phyloP scores from a whole-genome alignment of 1,140 invertebrate genomes.

The Dinoponera quadriceps region DNA sequence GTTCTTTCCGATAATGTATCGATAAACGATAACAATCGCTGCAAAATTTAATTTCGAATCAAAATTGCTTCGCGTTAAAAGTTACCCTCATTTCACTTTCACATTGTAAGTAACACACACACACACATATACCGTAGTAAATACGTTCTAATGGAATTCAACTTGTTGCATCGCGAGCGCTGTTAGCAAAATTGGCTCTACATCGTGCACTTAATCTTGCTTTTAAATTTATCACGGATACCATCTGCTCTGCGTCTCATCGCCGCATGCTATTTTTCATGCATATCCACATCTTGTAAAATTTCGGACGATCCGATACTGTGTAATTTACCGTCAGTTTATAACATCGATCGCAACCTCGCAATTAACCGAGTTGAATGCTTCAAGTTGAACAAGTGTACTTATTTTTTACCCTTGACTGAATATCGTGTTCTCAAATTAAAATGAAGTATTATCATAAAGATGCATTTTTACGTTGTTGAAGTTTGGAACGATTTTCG shows the following conservation, averaged over 20 bases:
- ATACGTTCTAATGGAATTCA: neutral
- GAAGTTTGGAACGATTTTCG: no score
- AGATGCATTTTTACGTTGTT: neutral
- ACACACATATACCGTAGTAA: neutral
- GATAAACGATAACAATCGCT: no score
- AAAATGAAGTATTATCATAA: no score
- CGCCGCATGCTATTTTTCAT: neutral
- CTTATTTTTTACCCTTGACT: neutral
- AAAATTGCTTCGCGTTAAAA: neutral
- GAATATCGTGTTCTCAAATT: no score
- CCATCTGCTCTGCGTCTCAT: neutral
- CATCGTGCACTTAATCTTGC: neutral
- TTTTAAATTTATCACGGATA: conserved; percentile 4
- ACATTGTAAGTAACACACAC: neutral
- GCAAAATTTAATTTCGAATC: neutral
- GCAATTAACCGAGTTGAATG: neutral
- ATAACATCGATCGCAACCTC: neutral
- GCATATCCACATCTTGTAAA: neutral
- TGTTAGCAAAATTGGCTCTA: conserved; percentile 4
- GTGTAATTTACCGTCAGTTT: neutral
- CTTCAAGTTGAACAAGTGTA: neutral
- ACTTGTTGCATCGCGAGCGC: neutral
- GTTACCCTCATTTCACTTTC: neutral
- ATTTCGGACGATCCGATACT: neutral
- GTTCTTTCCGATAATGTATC: neutral